Percentiles rank a stretch among this genome's conserved stretches.
phyloP scores from a whole-genome alignment of 2,888 invertebrate species.

The Trichogramma dendrolimi region DNA sequence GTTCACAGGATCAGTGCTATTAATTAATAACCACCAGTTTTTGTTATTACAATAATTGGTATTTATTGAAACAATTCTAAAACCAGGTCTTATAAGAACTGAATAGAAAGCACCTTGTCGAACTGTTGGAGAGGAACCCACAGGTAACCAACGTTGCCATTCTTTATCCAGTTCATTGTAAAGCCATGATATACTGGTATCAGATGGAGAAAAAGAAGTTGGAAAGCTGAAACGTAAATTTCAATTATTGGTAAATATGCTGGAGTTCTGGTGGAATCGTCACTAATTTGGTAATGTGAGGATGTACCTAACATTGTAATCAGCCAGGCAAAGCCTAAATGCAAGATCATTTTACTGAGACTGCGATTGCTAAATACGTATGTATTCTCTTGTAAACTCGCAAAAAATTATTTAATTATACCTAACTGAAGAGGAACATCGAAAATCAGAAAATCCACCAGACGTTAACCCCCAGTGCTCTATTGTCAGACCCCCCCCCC shows the following conservation, averaged over 20 bases:
- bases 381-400: too few species aligned
- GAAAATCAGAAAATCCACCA: too few species aligned
- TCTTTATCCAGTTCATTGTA: slow-evolving; percentile 84
- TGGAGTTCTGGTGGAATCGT: too few species aligned
- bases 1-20: slow-evolving; percentile 93
- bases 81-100: slow-evolving; percentile 81
- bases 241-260: not conserved
- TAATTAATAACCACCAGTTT: slow-evolving; percentile 92
- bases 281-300: too few species aligned
- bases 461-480: too few species aligned
- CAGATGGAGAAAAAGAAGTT: slow-evolving; percentile 79
- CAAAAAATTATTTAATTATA: too few species aligned
- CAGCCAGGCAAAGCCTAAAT: too few species aligned
- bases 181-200: slow-evolving; percentile 84
- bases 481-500: too few species aligned
- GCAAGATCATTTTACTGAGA: too few species aligned
- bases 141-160: slow-evolving; percentile 89
- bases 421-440: too few species aligned
- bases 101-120: slow-evolving; percentile 88
- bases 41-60: slow-evolving; percentile 95
- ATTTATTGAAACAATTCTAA: slow-evolving; percentile 88
- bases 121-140: slow-evolving; percentile 80
- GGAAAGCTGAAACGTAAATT: slow-evolving; percentile 66
- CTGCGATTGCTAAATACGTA: too few species aligned
- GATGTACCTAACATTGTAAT: too few species aligned